Evolutionary conservation across 2,888 invertebrate genomes (phyloP).

Genomic region (Acronicta psi): DNA sequence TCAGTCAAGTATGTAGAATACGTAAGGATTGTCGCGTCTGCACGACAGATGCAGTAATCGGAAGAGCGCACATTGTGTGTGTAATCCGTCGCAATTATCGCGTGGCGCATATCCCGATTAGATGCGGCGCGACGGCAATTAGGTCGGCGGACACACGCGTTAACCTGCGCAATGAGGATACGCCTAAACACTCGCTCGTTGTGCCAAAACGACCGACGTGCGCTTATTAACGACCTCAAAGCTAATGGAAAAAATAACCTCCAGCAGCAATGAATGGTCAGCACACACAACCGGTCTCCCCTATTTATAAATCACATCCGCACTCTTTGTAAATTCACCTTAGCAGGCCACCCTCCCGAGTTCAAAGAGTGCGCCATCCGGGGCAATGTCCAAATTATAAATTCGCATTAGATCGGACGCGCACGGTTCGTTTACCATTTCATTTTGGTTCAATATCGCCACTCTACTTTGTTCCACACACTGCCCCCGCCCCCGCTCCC

Average conservation of each 20-base stretch:
- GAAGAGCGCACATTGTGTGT: constrained; percentile 57
- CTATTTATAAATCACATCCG: constrained; percentile 85
- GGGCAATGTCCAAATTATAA: constrained; percentile 89
- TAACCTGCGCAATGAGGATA: constrained; percentile 87
- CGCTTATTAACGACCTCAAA: constrained; percentile 74
- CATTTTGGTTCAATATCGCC: constrained; percentile 89
- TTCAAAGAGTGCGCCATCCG: constrained; percentile 85
- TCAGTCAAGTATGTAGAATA: constrained; percentile 19
- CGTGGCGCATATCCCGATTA: constrained; percentile 88
- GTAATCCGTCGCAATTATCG: constrained; percentile 87
- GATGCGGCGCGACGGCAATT: constrained; percentile 85
- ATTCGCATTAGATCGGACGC: constrained; percentile 89
- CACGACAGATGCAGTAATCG: constrained; percentile 40
- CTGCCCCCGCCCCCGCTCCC: constrained; percentile 76
- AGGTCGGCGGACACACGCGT: constrained; percentile 88
- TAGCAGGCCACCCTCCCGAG: constrained; percentile 76
- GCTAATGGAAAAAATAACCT: constrained; percentile 76
- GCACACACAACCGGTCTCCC: constrained; percentile 68
- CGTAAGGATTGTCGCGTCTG: constrained; percentile 27
- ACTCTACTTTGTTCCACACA: constrained; percentile 89
- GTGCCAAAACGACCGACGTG: constrained; percentile 73
- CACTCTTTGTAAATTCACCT: constrained; percentile 85
- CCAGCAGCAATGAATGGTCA: constrained; percentile 75
- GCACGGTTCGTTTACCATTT: constrained; percentile 89
- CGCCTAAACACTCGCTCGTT: constrained; percentile 83